phyloP scores from a whole-genome alignment of 2,113 vertebrate species.

The Tautogolabrus adspersus region DNA sequence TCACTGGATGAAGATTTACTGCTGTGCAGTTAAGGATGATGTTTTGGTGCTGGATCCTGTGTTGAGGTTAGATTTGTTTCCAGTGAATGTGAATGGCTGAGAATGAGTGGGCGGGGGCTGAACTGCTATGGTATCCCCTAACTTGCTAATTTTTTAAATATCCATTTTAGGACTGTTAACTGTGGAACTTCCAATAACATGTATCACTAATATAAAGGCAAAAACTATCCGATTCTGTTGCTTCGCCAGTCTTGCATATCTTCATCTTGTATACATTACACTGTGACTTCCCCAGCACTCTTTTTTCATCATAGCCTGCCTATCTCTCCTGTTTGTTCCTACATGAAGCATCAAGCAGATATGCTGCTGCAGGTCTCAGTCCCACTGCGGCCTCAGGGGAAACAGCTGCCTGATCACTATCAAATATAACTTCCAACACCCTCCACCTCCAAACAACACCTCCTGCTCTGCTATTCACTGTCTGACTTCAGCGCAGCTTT shows the following conservation, averaged over 20 bases:
- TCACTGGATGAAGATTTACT: constrained; percentile 43
- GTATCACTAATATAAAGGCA: too few species aligned
- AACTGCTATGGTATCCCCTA: too few species aligned
- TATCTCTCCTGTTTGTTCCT: constrained; percentile 17
- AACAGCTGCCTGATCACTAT: constrained; percentile 67
- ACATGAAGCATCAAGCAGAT: constrained; percentile 1
- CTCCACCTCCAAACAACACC: constrained; percentile 22
- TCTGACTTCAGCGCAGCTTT: constrained; percentile 42
- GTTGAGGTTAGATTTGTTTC: constrained; percentile 40
- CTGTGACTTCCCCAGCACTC: too few species aligned
- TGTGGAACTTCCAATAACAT: too few species aligned
- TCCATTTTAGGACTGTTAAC: too few species aligned
- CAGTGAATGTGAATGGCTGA: constrained; percentile 31
- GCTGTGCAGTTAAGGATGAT: constrained; percentile 38
- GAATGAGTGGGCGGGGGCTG: not conserved
- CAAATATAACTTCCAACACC: constrained; percentile 19
- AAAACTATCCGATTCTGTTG: too few species aligned
- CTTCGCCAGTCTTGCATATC: too few species aligned
- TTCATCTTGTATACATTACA: too few species aligned
- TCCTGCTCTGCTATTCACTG: constrained; percentile 43
- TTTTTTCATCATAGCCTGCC: too few species aligned
- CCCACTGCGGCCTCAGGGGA: constrained; percentile 24
- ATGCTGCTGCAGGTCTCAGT: constrained; percentile 30
- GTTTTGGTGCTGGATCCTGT: constrained; percentile 45
- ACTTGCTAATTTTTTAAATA: too few species aligned